Percentiles rank a stretch among this genome's conserved stretches.
Evolutionary conservation across 2,797 vertebrate genomes (phyloP).

Genomic region (Potorous gilbertii): DNA sequence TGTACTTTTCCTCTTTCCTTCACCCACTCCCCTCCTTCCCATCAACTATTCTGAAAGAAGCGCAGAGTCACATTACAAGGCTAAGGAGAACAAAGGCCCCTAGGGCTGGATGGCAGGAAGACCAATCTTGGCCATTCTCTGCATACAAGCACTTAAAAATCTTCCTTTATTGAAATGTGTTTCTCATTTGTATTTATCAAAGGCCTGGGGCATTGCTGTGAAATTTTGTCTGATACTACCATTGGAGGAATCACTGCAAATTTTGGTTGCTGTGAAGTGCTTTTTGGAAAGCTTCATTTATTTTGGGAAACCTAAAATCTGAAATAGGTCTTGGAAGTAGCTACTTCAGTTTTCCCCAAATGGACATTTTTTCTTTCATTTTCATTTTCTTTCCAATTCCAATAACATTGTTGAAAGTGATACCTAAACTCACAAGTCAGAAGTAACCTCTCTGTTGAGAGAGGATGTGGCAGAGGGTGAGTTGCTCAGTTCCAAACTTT

Average conservation of each 20-base stretch:
- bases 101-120: not conserved
- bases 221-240: conserved; percentile 68
- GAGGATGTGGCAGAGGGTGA: not conserved
- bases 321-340: conserved; percentile 57
- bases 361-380: conserved; percentile 4
- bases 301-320: conserved; percentile 68
- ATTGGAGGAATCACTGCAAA: conserved; percentile 46
- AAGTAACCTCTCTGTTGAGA: not conserved
- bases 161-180: conserved; percentile 48
- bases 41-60: conserved; percentile 57
- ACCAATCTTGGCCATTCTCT: conserved; percentile 6
- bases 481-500: conserved; percentile 17
- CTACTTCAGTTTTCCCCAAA: conserved; percentile 38
- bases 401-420: conserved; percentile 31
- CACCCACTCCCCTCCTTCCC: conserved; percentile 25
- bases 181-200: conserved; percentile 44
- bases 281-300: conserved; percentile 66
- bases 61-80: not conserved
- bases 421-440: conserved; percentile 27
- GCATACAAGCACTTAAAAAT: conserved; percentile 23
- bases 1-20: not conserved
- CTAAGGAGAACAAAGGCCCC: conserved; percentile 49
- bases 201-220: conserved; percentile 67
- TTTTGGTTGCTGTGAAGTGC: conserved; percentile 63
- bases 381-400: not conserved